Conservation (phyloP, 2,888 invertebrate species). For the Eupithecia abbreviata region DNA sequence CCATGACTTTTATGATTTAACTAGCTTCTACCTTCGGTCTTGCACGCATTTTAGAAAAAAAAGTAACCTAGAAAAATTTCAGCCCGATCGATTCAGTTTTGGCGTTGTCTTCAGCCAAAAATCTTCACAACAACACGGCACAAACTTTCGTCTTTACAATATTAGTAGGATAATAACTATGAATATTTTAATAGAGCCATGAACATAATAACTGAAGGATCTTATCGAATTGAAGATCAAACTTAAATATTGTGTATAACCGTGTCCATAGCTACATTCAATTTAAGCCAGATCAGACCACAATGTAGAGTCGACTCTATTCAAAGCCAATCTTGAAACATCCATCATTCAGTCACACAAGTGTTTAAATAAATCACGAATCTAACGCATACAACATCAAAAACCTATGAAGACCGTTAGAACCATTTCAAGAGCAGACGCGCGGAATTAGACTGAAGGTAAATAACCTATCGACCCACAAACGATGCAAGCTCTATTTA, state of each 20-base stretch:
- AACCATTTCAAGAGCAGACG: conserved; percentile 27
- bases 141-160: no score
- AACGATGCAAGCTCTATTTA: conserved; percentile 36
- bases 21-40: no score
- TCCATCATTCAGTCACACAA: conserved; percentile 1
- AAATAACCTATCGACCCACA: conserved; percentile 42
- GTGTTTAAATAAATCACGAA: conserved; percentile 18
- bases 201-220: not conserved
- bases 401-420: not conserved
- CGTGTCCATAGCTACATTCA: not conserved
- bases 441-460: conserved; percentile 32
- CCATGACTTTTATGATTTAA: not conserved
- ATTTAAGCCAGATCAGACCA: not conserved
- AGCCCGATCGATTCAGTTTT: no score
- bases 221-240: not conserved
- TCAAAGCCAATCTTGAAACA: not conserved
- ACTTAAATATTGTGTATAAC: not conserved
- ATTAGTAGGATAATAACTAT: not conserved
- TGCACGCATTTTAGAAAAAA: no score
- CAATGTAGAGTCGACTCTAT: conserved; percentile 8
- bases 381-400: not conserved
- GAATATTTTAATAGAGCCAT: not conserved
- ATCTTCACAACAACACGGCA: no score
- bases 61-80: not conserved
- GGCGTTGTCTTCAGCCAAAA: no score